Percentiles rank a stretch among this genome's conserved stretches.
These are phyloP conservation scores for Neosilurus mollespiculum DNA, from an alignment of 2,797 vertebrate genomes.

Conservation along the genomic window DNA sequence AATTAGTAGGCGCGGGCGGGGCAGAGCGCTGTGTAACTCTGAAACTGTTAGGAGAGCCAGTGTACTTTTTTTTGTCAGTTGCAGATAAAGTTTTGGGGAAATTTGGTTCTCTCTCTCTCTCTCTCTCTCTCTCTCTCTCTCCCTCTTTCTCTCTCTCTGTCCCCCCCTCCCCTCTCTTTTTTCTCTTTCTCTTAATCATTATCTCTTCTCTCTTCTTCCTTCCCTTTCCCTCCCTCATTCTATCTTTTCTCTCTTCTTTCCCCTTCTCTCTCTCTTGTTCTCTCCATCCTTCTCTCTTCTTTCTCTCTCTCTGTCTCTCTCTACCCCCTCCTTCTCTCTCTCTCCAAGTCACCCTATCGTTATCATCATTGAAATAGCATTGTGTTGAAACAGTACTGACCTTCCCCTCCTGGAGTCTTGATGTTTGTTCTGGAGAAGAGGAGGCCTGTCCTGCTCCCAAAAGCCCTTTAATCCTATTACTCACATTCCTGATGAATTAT, in stretches of 20 bases:
- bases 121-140: too few species aligned
- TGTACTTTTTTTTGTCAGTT: neutral
- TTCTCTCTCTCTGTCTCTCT: too few species aligned
- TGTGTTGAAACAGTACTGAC: constrained; percentile 76
- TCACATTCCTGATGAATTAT: constrained; percentile 78
- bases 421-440: constrained; percentile 77
- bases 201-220: too few species aligned
- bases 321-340: too few species aligned
- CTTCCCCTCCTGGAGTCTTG: constrained; percentile 67
- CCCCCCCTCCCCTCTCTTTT: too few species aligned
- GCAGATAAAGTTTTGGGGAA: neutral
- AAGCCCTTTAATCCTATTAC: constrained; percentile 80
- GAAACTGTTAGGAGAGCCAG: neutral
- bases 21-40: constrained; percentile 13
- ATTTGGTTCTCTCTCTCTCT: too few species aligned
- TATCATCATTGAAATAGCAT: constrained; percentile 65
- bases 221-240: too few species aligned
- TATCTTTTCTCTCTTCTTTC: too few species aligned
- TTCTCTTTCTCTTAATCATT: too few species aligned
- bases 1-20: constrained; percentile 13
- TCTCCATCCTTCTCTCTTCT: too few species aligned
- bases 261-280: too few species aligned
- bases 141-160: too few species aligned
- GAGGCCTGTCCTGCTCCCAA: constrained; percentile 72
- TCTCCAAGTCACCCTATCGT: neutral